phyloP scores from a whole-genome alignment of 2,797 vertebrate genomes.

The Rachycentron canadum region DNA sequence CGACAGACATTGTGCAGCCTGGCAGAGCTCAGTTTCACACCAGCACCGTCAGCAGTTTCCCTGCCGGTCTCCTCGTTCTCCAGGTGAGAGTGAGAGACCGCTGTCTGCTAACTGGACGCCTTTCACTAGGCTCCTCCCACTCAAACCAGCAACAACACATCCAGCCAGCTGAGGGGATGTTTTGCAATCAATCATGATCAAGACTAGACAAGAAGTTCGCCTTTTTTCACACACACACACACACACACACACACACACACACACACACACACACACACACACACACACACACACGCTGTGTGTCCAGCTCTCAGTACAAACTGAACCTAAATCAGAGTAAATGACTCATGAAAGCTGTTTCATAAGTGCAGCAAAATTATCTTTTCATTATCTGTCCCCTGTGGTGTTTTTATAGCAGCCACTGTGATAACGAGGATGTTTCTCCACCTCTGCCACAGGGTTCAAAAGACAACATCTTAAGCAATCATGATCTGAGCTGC shows the following conservation, averaged over 20 bases:
- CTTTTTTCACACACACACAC: not conserved
- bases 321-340: slow-evolving; percentile 3
- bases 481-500: slow-evolving; percentile 33
- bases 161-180: slow-evolving; percentile 23
- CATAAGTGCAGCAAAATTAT: slow-evolving; percentile 50
- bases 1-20: slow-evolving; percentile 52
- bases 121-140: slow-evolving; percentile 63
- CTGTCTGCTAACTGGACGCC: slow-evolving; percentile 13
- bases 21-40: slow-evolving; percentile 32
- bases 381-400: slow-evolving; percentile 59
- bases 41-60: slow-evolving; percentile 7
- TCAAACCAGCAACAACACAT: slow-evolving; percentile 13
- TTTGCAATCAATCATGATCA: slow-evolving; percentile 44
- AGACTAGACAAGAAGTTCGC: slow-evolving; percentile 28
- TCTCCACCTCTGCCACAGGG: slow-evolving; percentile 57
- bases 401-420: slow-evolving; percentile 54
- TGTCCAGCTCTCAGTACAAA: not conserved
- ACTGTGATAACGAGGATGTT: slow-evolving; percentile 59
- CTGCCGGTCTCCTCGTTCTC: not conserved
- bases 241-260: not conserved
- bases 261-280: not conserved
- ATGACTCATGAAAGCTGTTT: slow-evolving; percentile 31
- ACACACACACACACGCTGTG: not conserved
- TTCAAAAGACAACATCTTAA: slow-evolving; percentile 68
- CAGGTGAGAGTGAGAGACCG: slow-evolving; percentile 47